Conservation (phyloP, 2,113 vertebrate species). For the Sturnus vulgaris region DNA sequence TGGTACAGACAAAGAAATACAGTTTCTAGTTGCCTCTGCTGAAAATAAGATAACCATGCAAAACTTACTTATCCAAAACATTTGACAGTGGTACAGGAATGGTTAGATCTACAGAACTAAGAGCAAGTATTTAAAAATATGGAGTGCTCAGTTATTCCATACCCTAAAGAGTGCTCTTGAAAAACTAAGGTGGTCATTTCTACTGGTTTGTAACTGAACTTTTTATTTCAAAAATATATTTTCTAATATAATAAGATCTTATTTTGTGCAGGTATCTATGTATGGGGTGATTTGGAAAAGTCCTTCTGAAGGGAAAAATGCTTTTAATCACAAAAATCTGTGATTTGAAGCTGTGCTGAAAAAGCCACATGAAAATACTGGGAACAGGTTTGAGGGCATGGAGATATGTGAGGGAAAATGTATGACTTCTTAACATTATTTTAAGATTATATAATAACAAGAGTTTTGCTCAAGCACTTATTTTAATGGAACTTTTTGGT, state of each 20-base stretch:
- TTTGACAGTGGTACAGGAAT: not conserved
- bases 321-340: not conserved
- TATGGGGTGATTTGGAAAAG: not conserved
- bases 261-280: not conserved
- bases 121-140: not conserved
- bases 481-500: not conserved
- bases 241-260: not conserved
- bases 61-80: not conserved
- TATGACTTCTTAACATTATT: not conserved
- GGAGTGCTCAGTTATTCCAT: not conserved
- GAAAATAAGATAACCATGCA: not conserved
- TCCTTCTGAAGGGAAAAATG: not conserved
- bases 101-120: not conserved
- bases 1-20: not conserved
- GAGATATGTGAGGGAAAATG: not conserved
- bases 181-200: not conserved
- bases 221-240: not conserved
- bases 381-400: not conserved
- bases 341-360: not conserved
- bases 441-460: not conserved
- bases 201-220: not conserved
- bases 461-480: not conserved
- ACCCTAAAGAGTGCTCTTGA: not conserved
- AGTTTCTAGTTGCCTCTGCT: not conserved
- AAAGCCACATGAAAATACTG: not conserved